A percentile compares a stretch with the other conserved stretches of the same genome.
These are phyloP conservation scores for Clamator glandarius DNA, from an alignment of 2,797 vertebrate genomes.

Conservation along the genomic window DNA sequence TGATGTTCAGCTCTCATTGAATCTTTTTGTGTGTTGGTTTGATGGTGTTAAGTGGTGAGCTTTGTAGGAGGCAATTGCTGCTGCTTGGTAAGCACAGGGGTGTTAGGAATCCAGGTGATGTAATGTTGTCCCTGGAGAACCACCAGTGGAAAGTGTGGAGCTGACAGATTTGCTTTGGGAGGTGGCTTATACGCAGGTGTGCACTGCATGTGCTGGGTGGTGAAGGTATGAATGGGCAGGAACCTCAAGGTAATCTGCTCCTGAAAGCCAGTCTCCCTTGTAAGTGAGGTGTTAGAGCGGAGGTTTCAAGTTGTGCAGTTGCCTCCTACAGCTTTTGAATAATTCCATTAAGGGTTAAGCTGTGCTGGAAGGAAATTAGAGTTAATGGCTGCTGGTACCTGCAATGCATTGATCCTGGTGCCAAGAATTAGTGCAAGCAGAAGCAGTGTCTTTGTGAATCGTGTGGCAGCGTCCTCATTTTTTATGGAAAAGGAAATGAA, in stretches of 20 bases:
- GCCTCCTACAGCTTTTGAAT: neutral
- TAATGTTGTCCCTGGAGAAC: neutral
- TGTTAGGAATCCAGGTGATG: neutral
- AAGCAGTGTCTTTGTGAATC: neutral
- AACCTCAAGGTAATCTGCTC: neutral
- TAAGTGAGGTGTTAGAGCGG: neutral
- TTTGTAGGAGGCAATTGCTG: neutral
- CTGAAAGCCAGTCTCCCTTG: neutral
- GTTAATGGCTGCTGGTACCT: neutral
- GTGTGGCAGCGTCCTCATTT: neutral
- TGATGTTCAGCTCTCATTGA: neutral
- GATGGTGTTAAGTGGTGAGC: neutral
- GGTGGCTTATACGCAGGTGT: neutral
- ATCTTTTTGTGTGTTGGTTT: neutral
- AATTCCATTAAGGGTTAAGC: neutral
- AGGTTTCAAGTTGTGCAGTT: neutral
- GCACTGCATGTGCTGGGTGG: too few relatives aligned
- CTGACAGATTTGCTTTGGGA: neutral
- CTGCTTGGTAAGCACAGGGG: neutral
- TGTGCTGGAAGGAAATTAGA: neutral
- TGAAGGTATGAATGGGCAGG: neutral
- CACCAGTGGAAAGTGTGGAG: neutral
- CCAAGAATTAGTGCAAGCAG: neutral
- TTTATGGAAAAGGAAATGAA: neutral
- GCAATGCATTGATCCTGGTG: neutral